Base-by-base conservation (phyloP, 2,797 vertebrate species). In the Threskiornis aethiopicus region DNA sequence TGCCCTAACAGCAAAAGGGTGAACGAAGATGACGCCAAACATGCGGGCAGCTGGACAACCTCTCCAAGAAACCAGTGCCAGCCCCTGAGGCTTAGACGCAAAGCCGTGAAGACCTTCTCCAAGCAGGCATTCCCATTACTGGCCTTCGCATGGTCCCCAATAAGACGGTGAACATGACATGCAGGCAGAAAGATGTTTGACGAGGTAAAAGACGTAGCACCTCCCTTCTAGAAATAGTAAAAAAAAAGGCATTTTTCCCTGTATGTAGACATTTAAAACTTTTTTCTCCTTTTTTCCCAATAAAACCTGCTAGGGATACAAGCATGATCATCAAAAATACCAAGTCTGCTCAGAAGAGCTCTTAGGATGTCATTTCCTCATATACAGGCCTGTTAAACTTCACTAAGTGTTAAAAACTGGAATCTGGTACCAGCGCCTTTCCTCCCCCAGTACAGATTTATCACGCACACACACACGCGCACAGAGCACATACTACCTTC, bases 401-500 rank as follows among this genome's bases (percentile, higher is more conserved):
- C 39, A 58, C 12, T 13, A 35, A 58, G 8, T 16, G n/a, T 84
- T 71, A 71, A 54, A 78, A 83, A 75, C 17, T 24, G 44, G 41
- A 41, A 41, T 28, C 51, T 20, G 55, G 26, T 3, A 46, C 5
- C 75, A 44, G n/a, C 21, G 29, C 21, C 54, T 44, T 15, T 11
- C 47, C 6, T 5, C 26, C 39, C 37, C 26, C 41, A 35, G 28
- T 9, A 69, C 0, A 69, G 44, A 22, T 22, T n/a, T 31, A 25
- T n/a, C 75, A 62, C 37, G 35, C 7, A 28, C 46, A 5, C 3
- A 37, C 37, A 15, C 44, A 16, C 1, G 3, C 3, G 1, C 49
- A 52, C 51, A 28, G 28, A 15, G 24, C 17, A 28, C 57, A 22
- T 8, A 16, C 44, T 15, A 20, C 1, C 1, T 26, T 49, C 41